Conservation (phyloP, 2,797 vertebrate genomes). For the Hypotaenidia okinawae region DNA sequence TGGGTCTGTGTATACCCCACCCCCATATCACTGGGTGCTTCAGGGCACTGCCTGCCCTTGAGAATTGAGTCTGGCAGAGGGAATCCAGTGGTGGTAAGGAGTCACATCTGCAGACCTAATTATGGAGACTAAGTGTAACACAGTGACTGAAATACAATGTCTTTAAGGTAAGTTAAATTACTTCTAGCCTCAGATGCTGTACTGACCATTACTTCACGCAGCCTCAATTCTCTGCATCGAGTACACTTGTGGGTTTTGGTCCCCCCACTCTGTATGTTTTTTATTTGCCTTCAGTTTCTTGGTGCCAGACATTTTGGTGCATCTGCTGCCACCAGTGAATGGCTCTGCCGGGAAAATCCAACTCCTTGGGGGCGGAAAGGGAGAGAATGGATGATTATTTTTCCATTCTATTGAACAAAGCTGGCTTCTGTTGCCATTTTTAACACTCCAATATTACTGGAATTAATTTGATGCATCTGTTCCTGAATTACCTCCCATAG, state of each 20-base stretch:
- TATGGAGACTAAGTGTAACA: no score
- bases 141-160: background rate
- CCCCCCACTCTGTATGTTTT: background rate
- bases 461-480: conserved; percentile 70
- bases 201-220: background rate
- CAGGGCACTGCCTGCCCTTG: background rate
- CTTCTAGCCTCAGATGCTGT: background rate
- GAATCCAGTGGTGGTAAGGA: background rate
- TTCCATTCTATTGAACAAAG: conserved; percentile 65
- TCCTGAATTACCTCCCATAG: conserved; percentile 60
- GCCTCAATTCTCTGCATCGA: background rate
- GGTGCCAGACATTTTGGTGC: conserved; percentile 25
- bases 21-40: background rate
- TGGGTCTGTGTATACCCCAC: no score
- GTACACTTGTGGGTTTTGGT: fast-evolving
- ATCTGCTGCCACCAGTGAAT: conserved; percentile 38
- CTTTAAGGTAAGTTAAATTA: background rate
- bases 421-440: conserved; percentile 65
- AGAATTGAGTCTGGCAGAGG: background rate
- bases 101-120: background rate
- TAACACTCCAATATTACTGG: conserved; percentile 60
- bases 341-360: conserved; percentile 47
- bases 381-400: conserved; percentile 50
- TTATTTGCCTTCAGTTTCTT: conserved; percentile 4
- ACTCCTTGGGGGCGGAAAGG: background rate